A percentile compares a stretch with the other conserved stretches of the same genome.
Evolutionary conservation across 2,113 vertebrate genomes (phyloP).

Genomic region (Bubo blakistoni): DNA sequence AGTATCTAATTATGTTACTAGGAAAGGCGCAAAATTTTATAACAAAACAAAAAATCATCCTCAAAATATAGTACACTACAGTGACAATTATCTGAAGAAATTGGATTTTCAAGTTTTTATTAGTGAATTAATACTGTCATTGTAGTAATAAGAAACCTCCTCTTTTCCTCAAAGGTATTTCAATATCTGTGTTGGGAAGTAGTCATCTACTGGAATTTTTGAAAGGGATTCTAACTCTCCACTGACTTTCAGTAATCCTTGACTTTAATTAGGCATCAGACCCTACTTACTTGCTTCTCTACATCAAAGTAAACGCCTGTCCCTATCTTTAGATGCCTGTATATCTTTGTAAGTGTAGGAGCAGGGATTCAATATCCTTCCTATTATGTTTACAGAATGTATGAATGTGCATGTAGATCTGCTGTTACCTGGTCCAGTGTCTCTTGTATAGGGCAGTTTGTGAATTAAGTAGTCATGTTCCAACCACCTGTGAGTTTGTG

Average conservation of each 20-base stretch:
- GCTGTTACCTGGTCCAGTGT: not conserved
- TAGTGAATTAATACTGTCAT: not conserved
- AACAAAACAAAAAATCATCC: not conserved
- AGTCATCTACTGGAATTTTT: not conserved
- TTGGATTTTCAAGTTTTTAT: not conserved
- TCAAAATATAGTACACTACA: not conserved
- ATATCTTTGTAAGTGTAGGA: not conserved
- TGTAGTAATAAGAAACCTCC: not conserved
- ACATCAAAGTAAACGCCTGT: not conserved
- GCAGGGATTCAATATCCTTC: not conserved
- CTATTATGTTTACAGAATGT: not conserved
- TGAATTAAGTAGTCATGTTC: not conserved
- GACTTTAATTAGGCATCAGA: not conserved
- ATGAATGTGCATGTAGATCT: not conserved
- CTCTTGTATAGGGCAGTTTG: not conserved
- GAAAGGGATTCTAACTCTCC: not conserved
- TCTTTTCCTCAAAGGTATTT: not conserved
- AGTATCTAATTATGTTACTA: not conserved
- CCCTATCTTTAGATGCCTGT: not conserved
- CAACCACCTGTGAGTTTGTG: not conserved
- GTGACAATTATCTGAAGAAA: not conserved
- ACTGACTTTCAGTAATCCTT: not conserved
- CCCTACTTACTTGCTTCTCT: not conserved
- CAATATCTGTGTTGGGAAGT: not conserved
- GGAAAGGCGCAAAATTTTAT: not conserved